Conservation (phyloP, 1,140 invertebrate species). For the Ceratosolen solmsi region DNA sequence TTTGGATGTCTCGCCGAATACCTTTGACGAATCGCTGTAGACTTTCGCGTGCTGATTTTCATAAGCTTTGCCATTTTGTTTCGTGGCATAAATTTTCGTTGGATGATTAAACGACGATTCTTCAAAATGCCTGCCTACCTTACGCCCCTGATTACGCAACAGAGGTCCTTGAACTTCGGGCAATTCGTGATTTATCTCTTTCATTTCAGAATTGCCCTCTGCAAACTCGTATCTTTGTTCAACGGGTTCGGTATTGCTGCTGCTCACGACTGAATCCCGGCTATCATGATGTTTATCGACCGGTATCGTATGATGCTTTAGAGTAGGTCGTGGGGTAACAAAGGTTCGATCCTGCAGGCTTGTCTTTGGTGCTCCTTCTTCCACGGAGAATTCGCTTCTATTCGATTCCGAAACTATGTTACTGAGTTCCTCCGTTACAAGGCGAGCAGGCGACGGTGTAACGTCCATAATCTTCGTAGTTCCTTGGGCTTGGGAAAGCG, state of each 20-base stretch:
- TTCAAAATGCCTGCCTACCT: conserved; percentile 69
- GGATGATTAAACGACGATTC: conserved; percentile 73
- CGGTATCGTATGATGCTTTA: conserved; percentile 7
- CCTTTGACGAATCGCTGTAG: conserved; percentile 63
- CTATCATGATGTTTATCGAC: conserved; percentile 34
- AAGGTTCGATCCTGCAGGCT: conserved; percentile 63
- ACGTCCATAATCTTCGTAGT: background rate
- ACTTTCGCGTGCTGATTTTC: conserved; percentile 66
- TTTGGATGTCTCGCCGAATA: conserved; percentile 72
- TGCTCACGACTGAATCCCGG: conserved; percentile 59
- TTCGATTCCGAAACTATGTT: conserved; percentile 74
- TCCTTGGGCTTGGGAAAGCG: background rate
- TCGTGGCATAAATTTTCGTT: conserved; percentile 66
- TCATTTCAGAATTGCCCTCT: conserved; percentile 59
- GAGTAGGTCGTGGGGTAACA: conserved; percentile 58
- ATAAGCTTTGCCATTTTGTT: conserved; percentile 58
- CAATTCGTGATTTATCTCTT: conserved; percentile 59
- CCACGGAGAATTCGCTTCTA: conserved; percentile 75
- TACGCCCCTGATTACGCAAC: conserved; percentile 62
- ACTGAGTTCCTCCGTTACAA: conserved; percentile 72
- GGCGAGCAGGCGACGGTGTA: conserved; percentile 50
- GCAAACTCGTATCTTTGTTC: conserved; percentile 64
- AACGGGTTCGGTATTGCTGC: conserved; percentile 61
- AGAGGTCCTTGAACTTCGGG: conserved; percentile 57
- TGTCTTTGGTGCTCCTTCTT: conserved; percentile 73